phyloP scores from a whole-genome alignment of 2,113 vertebrate genomes.

The Ondatra zibethicus region DNA sequence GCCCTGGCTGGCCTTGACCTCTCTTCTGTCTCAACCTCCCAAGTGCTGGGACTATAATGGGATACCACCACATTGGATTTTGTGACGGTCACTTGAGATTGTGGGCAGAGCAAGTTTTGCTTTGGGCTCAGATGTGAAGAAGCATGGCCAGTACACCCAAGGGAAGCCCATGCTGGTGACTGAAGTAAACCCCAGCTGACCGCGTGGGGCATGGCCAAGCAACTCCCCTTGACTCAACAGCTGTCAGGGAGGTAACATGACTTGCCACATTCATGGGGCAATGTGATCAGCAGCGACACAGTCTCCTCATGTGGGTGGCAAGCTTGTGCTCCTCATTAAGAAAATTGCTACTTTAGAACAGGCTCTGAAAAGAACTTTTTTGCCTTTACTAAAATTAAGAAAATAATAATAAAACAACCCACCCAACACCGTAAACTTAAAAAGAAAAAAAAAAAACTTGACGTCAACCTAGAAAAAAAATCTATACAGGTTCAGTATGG shows the following conservation, averaged over 20 bases:
- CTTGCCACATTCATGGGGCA: slow-evolving; percentile 48
- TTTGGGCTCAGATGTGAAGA: neutral
- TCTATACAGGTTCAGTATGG: neutral
- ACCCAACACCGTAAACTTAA: slow-evolving; percentile 7
- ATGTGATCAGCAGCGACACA: slow-evolving; percentile 34
- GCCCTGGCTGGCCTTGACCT: neutral
- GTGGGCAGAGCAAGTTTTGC: no score
- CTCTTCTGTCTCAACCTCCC: neutral
- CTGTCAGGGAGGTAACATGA: slow-evolving; percentile 73
- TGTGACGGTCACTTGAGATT: neutral
- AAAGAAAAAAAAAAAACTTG: neutral
- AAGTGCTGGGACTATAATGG: neutral
- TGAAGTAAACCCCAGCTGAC: neutral
- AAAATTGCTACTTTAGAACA: slow-evolving; percentile 58
- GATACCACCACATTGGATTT: neutral
- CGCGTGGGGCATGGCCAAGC: neutral
- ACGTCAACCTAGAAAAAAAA: neutral
- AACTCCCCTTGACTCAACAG: slow-evolving; percentile 77
- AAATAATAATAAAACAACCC: slow-evolving; percentile 64
- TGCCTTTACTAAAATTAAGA: slow-evolving; percentile 66
- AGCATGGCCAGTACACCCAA: neutral
- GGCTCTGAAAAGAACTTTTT: neutral
- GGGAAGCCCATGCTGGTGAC: neutral
- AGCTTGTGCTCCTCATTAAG: slow-evolving; percentile 58
- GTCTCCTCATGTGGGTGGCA: neutral